Percentiles rank a stretch among this genome's conserved stretches.
Evolutionary conservation across 2,113 vertebrate genomes (phyloP).

Genomic region (Bothrops jararaca): DNA sequence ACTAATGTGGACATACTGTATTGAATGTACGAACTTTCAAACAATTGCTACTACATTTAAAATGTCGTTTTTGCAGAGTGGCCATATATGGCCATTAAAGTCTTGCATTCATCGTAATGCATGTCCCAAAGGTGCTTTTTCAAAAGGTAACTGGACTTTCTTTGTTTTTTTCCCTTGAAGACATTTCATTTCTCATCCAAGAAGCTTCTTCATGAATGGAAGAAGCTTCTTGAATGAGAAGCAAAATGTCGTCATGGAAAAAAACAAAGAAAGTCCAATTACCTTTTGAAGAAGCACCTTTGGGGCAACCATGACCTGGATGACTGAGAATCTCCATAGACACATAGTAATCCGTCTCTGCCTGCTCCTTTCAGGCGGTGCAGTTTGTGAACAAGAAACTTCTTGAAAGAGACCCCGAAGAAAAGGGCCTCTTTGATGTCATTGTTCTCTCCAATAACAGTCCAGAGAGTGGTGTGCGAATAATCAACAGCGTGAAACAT

Average conservation of each 20-base stretch:
- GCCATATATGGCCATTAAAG: too few relatives aligned
- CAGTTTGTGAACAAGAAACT: conserved; percentile 73
- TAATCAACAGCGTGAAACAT: conserved; percentile 69
- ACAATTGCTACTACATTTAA: background rate
- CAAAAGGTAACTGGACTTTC: background rate
- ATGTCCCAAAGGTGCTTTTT: background rate
- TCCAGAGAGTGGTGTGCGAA: conserved; percentile 59
- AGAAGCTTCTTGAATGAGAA: background rate
- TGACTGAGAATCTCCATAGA: background rate
- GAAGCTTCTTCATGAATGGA: background rate
- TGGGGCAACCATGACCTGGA: background rate
- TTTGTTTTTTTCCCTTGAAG: background rate
- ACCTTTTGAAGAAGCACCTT: background rate
- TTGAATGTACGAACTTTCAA: background rate
- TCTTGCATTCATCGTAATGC: background rate
- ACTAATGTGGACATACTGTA: background rate
- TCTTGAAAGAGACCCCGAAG: conserved; percentile 63
- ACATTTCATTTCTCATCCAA: background rate
- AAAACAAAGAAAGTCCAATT: background rate
- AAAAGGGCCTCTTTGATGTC: conserved; percentile 73
- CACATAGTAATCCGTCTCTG: background rate
- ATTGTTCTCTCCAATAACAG: conserved; percentile 73
- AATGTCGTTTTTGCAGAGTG: background rate
- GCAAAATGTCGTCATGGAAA: background rate
- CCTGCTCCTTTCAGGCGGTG: conserved; percentile 58